Evolutionary conservation across 1,140 invertebrate genomes (phyloP).

Genomic region (Megalopta genalis): DNA sequence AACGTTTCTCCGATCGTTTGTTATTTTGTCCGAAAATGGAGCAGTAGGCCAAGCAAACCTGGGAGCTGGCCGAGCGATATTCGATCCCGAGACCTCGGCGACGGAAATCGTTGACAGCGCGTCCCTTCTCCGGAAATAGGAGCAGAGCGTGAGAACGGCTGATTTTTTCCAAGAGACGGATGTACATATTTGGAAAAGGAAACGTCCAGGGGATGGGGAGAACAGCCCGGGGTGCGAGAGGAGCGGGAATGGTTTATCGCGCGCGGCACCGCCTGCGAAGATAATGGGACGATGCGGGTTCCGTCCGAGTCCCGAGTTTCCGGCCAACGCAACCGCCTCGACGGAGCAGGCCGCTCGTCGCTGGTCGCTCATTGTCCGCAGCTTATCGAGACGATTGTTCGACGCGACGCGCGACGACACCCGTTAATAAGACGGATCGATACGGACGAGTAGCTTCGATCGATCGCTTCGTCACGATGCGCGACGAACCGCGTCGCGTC

Average conservation of each 20-base stretch:
- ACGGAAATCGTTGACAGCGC: too few species aligned
- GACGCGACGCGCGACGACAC: background rate
- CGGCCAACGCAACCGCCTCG: background rate
- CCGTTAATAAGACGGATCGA: background rate
- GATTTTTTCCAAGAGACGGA: conserved; percentile 42
- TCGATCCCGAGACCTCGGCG: too few species aligned
- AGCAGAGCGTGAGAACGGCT: background rate
- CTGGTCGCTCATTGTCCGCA: background rate
- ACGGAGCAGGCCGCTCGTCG: background rate
- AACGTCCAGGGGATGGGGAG: background rate
- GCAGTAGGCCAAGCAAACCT: too few species aligned
- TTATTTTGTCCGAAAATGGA: too few species aligned
- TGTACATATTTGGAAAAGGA: background rate
- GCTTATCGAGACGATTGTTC: conserved; percentile 1
- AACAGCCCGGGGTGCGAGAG: too few species aligned
- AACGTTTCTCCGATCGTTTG: too few species aligned
- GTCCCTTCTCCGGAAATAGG: too few species aligned
- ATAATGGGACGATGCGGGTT: conserved; percentile 37
- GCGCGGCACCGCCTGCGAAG: background rate
- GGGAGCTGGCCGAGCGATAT: too few species aligned
- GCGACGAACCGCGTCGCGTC: too few species aligned
- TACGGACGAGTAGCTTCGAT: too few species aligned
- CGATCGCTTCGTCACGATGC: too few species aligned
- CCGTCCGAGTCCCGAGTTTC: background rate
- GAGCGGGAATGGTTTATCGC: conserved; percentile 40